phyloP scores from a whole-genome alignment of 2,113 vertebrate genomes.

The Etheostoma cragini region DNA sequence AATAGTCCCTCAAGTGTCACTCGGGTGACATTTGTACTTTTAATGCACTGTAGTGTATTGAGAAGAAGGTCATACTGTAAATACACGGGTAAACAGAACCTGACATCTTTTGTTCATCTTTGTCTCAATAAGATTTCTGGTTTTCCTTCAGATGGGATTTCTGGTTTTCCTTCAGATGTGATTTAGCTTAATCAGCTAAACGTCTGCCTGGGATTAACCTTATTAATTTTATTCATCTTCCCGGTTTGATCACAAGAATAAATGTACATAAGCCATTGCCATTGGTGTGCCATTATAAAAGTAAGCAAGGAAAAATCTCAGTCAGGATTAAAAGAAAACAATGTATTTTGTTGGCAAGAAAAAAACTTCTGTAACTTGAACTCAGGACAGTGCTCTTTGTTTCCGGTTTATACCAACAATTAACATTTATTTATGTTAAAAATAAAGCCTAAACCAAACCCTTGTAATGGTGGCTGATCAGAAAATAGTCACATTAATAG shows the following conservation, averaged over 20 bases:
- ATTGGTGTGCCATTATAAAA: background rate
- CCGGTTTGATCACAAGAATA: background rate
- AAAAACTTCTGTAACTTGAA: background rate
- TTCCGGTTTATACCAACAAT: background rate
- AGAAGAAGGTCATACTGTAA: slow-evolving; percentile 3
- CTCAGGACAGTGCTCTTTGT: background rate
- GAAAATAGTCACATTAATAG: background rate
- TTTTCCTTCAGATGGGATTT: background rate
- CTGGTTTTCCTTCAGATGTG: background rate
- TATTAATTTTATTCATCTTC: background rate
- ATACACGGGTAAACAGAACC: background rate
- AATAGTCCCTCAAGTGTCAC: background rate
- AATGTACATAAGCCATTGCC: background rate
- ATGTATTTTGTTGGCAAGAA: background rate
- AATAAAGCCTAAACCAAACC: background rate
- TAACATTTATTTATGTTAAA: no score
- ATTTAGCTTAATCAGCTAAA: background rate
- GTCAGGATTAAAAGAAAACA: background rate
- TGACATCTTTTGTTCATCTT: no score
- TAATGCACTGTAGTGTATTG: background rate
- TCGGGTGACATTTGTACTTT: slow-evolving; percentile 6
- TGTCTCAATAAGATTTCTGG: no score
- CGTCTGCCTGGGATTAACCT: background rate
- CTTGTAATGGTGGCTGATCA: background rate
- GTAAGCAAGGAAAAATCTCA: background rate